Evolutionary conservation across 1,140 invertebrate species (phyloP), one percentile per base, ranked within the genome.

Genomic region (Euwallacea fornicatus): DNA sequence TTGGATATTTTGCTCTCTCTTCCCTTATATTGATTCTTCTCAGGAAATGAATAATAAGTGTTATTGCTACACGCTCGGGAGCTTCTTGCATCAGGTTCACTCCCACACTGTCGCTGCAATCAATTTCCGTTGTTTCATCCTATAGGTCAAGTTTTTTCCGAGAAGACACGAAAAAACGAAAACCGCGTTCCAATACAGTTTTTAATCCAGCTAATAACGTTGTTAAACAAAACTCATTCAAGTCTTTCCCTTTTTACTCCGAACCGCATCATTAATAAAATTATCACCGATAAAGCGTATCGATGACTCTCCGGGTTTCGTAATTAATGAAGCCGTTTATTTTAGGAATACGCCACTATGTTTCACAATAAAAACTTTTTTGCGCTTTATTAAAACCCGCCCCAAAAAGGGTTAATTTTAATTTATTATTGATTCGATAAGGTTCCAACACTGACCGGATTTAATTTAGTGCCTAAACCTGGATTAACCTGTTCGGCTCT

Each of bases 211-310:
- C 41, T 55, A 53, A 65, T 65, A 65, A 65, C 13, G 46, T 41
- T 65, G 63, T 65, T 54, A 59, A 68, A 59, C 66, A 58, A 33
- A 59, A 68, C 11, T 11, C 42, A 43, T 47, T 68, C 55, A 50
- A 42, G 16, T 55, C 55, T 15, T 59, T 67, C 42, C 66, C 44
- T 67, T 66, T 69, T 69, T 53, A 15, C 58, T 50, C 13, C 41
- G 15, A 69, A 47, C 66, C 47, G 50, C 56, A 69, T 61, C 66
- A 69, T 69, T 69, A 69, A 69, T 69, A 69, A 69, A 69, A 69
- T 69, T 69, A 69, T 69, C 66, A 60, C 66, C 66, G 66, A 69
- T 69, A 69, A 61, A 69, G 66, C 66, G 66, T 69, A 69, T 69
- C 66, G 66, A 69, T 69, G 56, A 54, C 33, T 69, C 66, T 42